Evolutionary conservation across 2,113 vertebrate species (phyloP).

Genomic region (Cheilinus undulatus): DNA sequence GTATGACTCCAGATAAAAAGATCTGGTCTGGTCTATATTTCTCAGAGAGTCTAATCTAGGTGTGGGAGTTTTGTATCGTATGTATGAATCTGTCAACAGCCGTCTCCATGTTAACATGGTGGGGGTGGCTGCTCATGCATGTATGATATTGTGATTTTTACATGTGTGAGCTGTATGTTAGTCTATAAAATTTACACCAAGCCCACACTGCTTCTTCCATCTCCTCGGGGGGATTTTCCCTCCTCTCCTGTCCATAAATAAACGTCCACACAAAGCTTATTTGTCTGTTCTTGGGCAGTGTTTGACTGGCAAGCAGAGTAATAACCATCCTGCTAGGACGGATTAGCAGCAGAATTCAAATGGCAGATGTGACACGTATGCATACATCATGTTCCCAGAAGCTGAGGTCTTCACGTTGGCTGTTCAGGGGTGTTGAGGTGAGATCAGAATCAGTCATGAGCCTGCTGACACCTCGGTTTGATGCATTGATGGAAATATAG

Average conservation of each 20-base stretch:
- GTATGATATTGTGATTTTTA: constrained; percentile 5
- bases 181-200: constrained; percentile 28
- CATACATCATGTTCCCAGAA: constrained; percentile 62
- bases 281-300: constrained; percentile 30
- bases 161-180: constrained; percentile 27
- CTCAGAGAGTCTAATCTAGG: constrained; percentile 11
- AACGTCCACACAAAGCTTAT: constrained; percentile 26
- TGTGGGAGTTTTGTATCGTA: constrained; percentile 33
- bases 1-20: neutral
- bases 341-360: constrained; percentile 68
- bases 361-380: constrained; percentile 55
- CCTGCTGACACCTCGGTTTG: constrained; percentile 24
- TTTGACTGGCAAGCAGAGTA: constrained; percentile 65
- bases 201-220: neutral
- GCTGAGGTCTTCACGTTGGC: constrained; percentile 6
- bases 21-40: neutral
- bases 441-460: constrained; percentile 23
- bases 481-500: constrained; percentile 15
- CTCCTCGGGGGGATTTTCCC: constrained; percentile 14
- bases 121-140: neutral
- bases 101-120: constrained; percentile 5
- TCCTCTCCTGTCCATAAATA: constrained; percentile 52
- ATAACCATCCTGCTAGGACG: constrained; percentile 48
- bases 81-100: constrained; percentile 2
- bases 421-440: constrained; percentile 13